These are phyloP conservation scores for zebrafish (Danio rerio) DNA, from an alignment of 2,113 vertebrate genomes.

Conservation along the genomic window DNA sequence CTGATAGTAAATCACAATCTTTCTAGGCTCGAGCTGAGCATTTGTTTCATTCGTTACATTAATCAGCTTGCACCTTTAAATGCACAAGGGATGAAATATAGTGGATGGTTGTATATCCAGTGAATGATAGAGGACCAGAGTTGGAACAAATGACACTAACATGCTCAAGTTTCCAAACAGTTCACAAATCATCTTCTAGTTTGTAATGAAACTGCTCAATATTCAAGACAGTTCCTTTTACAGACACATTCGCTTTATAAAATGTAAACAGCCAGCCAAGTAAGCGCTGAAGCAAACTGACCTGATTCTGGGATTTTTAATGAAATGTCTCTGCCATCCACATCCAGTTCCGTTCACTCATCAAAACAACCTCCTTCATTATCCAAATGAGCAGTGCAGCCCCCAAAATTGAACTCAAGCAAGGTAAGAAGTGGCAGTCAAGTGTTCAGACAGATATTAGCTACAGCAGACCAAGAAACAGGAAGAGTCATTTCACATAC, in stretches of 20 bases:
- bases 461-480: not conserved
- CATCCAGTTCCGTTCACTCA: not conserved
- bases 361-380: not conserved
- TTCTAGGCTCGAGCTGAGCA: not conserved
- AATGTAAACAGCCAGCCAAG: not conserved
- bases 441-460: slow-evolving; percentile 32
- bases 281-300: slow-evolving; percentile 24
- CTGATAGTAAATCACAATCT: not conserved
- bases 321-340: not conserved
- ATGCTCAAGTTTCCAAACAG: not conserved
- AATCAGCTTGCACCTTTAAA: not conserved
- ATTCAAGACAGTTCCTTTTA: not conserved
- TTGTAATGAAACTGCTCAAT: not conserved
- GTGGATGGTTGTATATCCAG: not conserved
- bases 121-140: not conserved
- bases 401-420: not conserved
- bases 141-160: not conserved
- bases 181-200: not conserved
- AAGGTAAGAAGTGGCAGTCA: not conserved
- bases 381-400: not conserved
- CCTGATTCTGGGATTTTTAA: slow-evolving; percentile 21
- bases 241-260: not conserved
- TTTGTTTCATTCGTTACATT: not conserved
- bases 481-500: slow-evolving; percentile 56
- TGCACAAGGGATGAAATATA: not conserved